A percentile compares a stretch with the other conserved stretches of the same genome.
These are phyloP conservation scores for Apis florea DNA, from an alignment of 1,140 invertebrate genomes.

Conservation along the genomic window DNA sequence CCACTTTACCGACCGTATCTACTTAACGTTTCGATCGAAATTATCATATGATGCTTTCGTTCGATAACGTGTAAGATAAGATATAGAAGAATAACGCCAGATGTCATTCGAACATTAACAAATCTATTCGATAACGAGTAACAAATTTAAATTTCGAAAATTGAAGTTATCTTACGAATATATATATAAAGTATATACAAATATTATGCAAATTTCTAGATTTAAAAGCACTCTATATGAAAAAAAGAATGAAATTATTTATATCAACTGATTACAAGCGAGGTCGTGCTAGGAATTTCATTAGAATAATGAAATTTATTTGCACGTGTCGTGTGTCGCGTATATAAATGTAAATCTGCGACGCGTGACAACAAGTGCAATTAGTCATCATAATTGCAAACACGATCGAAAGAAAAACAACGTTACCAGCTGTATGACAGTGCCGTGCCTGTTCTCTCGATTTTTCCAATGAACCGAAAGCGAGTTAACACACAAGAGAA, in stretches of 20 bases:
- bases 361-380: neutral
- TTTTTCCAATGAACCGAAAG: slow-evolving; percentile 32
- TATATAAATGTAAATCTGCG: neutral
- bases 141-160: neutral
- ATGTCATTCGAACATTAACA: neutral
- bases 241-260: neutral
- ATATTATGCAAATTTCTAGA: neutral
- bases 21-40: neutral
- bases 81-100: neutral
- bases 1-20: slow-evolving; percentile 27
- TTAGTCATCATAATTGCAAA: neutral
- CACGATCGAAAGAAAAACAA: neutral
- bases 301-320: neutral
- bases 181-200: too few species aligned
- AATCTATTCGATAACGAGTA: too few species aligned
- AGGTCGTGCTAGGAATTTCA: neutral
- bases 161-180: neutral
- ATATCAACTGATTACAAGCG: neutral
- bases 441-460: neutral
- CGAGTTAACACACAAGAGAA: neutral
- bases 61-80: neutral
- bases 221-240: neutral
- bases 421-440: neutral
- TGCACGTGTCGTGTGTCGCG: neutral
- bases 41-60: neutral